phyloP scores from a whole-genome alignment of 2,113 vertebrate species.

The Mesitornis unicolor region DNA sequence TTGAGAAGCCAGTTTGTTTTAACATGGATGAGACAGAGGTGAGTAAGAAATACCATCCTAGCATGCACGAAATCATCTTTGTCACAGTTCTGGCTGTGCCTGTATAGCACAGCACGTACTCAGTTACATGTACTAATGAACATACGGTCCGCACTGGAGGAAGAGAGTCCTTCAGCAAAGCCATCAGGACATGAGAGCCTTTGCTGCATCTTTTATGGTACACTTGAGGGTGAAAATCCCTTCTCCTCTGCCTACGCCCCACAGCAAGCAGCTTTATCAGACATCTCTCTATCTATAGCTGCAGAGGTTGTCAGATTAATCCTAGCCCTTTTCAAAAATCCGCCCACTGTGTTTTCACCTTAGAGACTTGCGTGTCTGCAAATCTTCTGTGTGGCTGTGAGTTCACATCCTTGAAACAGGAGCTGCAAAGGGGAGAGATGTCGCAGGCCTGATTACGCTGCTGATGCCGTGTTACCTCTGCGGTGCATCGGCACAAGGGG shows the following conservation, averaged over 20 bases:
- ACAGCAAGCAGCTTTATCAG: not conserved
- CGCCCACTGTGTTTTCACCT: not conserved
- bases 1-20: not conserved
- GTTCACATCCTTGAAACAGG: not conserved
- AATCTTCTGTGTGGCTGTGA: not conserved
- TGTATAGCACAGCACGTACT: not conserved
- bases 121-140: not conserved
- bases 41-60: not conserved
- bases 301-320: constrained; percentile 15
- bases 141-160: not conserved
- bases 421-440: not conserved
- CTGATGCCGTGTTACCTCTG: not conserved
- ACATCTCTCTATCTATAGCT: not conserved
- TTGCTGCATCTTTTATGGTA: not conserved
- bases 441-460: rapidly evolving
- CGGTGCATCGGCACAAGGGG: rapidly evolving
- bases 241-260: not conserved
- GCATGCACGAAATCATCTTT: not conserved
- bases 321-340: constrained; percentile 14
- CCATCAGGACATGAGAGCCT: not conserved
- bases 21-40: not conserved
- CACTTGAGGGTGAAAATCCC: not conserved
- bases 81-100: not conserved
- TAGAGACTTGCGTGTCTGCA: not conserved
- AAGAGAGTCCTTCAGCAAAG: not conserved